A percentile compares a stretch with the other conserved stretches of the same genome.
phyloP scores from a whole-genome alignment of 2,797 vertebrate species.

The Phoxinus dragarum region DNA sequence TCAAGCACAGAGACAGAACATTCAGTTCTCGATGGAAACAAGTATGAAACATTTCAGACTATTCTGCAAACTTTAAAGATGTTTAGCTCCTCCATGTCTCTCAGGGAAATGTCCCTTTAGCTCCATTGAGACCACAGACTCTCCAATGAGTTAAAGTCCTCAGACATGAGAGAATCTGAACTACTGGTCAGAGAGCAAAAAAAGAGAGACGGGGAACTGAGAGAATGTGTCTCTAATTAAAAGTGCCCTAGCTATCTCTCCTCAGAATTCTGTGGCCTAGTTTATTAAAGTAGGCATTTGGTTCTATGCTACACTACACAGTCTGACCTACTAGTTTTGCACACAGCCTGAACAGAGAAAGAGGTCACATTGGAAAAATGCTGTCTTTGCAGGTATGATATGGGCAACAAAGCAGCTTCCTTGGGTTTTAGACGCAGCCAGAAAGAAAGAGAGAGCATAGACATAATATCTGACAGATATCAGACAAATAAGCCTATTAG shows the following conservation, averaged over 20 bases:
- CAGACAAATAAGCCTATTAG: neutral
- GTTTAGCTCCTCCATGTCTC: slow-evolving; percentile 7
- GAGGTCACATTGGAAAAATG: slow-evolving; percentile 1
- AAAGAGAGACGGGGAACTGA: slow-evolving; percentile 18
- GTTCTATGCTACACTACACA: slow-evolving; percentile 29
- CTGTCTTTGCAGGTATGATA: slow-evolving; percentile 11
- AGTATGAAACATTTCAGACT: neutral
- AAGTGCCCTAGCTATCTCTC: slow-evolving; percentile 61
- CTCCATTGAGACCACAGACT: slow-evolving; percentile 35
- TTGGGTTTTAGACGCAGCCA: neutral
- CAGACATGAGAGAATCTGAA: slow-evolving; percentile 38
- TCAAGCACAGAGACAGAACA: slow-evolving; percentile 7
- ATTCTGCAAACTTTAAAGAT: slow-evolving; percentile 11
- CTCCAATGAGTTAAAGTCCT: slow-evolving; percentile 34
- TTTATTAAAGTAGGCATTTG: slow-evolving; percentile 62
- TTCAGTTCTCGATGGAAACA: neutral
- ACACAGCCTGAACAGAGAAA: slow-evolving; percentile 18
- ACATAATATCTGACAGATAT: neutral
- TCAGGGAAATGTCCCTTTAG: slow-evolving; percentile 12
- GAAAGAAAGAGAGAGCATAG: no score
- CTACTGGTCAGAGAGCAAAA: slow-evolving; percentile 45
- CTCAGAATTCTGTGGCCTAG: slow-evolving; percentile 62
- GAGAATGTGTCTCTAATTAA: slow-evolving; percentile 66
- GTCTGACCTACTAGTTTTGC: slow-evolving; percentile 45
- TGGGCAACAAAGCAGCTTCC: neutral